A percentile compares a stretch with the other conserved stretches of the same genome.
Evolutionary conservation across 2,113 vertebrate genomes (phyloP).

Genomic region (rabbit (Oryctolagus cuniculus)): DNA sequence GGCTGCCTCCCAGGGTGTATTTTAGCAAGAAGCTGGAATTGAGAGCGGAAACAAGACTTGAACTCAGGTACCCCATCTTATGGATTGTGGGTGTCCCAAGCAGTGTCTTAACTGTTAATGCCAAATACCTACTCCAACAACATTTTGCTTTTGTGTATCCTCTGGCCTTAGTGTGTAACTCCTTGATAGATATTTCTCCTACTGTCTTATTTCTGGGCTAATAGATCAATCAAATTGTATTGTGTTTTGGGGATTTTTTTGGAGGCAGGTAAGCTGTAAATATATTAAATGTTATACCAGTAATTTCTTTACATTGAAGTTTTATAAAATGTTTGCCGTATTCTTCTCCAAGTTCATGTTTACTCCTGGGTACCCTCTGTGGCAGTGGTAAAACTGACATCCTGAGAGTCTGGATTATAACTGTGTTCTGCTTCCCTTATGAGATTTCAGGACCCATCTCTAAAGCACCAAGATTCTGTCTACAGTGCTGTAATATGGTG

Average conservation of each 20-base stretch:
- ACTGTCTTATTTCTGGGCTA: constrained; percentile 33
- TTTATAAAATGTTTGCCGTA: constrained; percentile 30
- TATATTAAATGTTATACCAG: constrained; percentile 55
- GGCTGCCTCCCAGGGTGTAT: no score
- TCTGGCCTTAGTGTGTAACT: constrained; percentile 10
- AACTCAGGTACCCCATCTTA: no score
- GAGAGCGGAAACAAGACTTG: no score
- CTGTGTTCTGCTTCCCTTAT: not conserved
- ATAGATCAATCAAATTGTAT: constrained; percentile 10
- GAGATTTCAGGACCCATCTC: constrained; percentile 17
- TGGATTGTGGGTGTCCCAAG: no score
- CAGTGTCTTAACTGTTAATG: no score
- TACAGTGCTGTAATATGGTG: not conserved
- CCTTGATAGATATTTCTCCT: not conserved
- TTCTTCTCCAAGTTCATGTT: constrained; percentile 4
- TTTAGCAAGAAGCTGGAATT: no score
- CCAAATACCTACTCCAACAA: no score
- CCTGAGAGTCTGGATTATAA: not conserved
- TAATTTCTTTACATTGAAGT: constrained; percentile 42
- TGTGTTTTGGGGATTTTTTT: constrained; percentile 3
- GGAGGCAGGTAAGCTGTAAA: not conserved
- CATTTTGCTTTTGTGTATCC: constrained; percentile 25
- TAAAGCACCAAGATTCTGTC: constrained; percentile 58
- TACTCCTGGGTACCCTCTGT: constrained; percentile 13
- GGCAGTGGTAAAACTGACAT: not conserved